These are phyloP conservation scores for Formicarius rufipectus DNA, from an alignment of 2,113 vertebrate genomes.

Conservation along the genomic window DNA sequence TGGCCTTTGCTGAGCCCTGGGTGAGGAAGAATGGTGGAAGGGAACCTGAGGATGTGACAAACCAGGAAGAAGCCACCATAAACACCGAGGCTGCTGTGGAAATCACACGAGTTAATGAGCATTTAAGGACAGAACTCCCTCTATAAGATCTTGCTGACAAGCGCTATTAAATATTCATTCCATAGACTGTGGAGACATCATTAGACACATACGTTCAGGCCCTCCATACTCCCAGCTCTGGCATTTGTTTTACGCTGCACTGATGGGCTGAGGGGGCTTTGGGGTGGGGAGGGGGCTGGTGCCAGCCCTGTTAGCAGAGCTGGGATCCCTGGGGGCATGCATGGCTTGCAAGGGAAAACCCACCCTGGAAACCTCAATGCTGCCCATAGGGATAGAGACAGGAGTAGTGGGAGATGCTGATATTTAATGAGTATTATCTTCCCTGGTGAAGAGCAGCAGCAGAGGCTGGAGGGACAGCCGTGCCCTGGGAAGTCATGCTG, in stretches of 20 bases:
- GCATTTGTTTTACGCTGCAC: conserved; percentile 48
- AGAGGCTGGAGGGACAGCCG: accelerated
- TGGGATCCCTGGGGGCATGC: not conserved
- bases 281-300: not conserved
- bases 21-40: not conserved
- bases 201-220: conserved; percentile 67
- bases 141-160: conserved; percentile 81
- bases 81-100: not conserved
- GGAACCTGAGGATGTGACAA: not conserved
- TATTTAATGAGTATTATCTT: accelerated
- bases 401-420: not conserved
- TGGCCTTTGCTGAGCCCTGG: not conserved
- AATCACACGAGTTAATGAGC: conserved; percentile 67
- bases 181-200: conserved; percentile 77
- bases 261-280: conserved; percentile 11
- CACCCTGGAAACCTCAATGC: accelerated
- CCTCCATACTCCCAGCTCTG: conserved; percentile 36
- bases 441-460: not conserved
- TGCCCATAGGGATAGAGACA: accelerated
- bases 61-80: not conserved
- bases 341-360: not conserved
- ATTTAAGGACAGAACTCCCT: conserved; percentile 66
- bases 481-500: not conserved
- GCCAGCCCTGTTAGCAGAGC: not conserved
- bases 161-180: conserved; percentile 84